A percentile compares a stretch with the other conserved stretches of the same genome.
phyloP scores from a whole-genome alignment of 2,797 vertebrate species.

The Bovichtus variegatus region DNA sequence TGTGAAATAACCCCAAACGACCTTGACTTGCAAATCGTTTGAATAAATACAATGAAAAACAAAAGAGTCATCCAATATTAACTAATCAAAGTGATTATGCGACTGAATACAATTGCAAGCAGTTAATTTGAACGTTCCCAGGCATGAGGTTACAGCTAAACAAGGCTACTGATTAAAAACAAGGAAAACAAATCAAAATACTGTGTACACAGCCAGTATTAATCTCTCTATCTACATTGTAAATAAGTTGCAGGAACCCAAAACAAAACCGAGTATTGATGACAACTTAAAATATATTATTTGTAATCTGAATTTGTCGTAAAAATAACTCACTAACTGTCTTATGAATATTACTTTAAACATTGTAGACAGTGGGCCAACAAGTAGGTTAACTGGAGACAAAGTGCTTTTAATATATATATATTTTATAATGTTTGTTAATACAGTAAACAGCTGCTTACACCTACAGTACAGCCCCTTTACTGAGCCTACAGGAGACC shows the following conservation, averaged over 20 bases:
- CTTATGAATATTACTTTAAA: background rate
- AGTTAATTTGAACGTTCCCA: slow-evolving; percentile 32
- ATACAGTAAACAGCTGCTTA: no score
- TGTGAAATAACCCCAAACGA: slow-evolving; percentile 32
- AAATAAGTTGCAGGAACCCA: background rate
- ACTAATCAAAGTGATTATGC: slow-evolving; percentile 40
- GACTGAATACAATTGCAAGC: slow-evolving; percentile 13
- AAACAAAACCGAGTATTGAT: background rate
- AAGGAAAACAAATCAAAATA: slow-evolving; percentile 27
- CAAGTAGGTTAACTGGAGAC: background rate
- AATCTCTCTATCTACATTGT: slow-evolving; percentile 1
- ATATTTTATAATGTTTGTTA: no score
- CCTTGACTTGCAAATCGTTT: slow-evolving; percentile 8
- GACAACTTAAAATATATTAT: background rate
- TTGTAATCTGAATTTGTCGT: background rate
- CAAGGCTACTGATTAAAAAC: slow-evolving; percentile 42
- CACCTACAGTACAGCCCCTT: background rate
- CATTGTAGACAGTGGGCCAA: background rate
- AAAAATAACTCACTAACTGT: background rate
- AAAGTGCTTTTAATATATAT: no score
- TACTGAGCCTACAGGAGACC: background rate
- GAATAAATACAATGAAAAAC: slow-evolving; percentile 37
- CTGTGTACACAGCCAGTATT: slow-evolving; percentile 8
- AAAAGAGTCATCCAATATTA: slow-evolving; percentile 31
- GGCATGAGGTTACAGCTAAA: slow-evolving; percentile 12